Conservation (phyloP, 1,140 invertebrate species). For the Cydia splendana region DNA sequence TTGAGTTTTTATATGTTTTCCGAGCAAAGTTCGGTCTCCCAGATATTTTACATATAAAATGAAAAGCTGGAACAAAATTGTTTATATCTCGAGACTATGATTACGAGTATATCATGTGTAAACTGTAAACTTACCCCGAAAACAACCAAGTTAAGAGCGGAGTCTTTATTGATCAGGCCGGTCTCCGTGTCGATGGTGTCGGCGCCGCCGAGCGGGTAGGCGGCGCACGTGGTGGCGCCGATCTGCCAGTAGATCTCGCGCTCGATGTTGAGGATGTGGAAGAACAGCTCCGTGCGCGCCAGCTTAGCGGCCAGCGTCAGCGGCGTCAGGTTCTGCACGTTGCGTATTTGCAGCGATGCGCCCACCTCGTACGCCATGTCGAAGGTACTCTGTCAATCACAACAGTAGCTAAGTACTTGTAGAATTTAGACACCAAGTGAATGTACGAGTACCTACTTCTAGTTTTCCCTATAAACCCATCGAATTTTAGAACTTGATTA, state of each 20-base stretch:
- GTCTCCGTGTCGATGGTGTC: slow-evolving; percentile 97
- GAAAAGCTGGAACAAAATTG: too few relatives aligned
- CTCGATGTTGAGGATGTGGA: slow-evolving; percentile 96
- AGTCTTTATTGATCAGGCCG: slow-evolving; percentile 95
- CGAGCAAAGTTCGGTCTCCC: too few relatives aligned
- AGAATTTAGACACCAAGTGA: too few relatives aligned
- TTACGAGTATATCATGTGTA: too few relatives aligned
- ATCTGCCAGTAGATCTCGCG: slow-evolving; percentile 98
- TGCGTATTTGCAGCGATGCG: slow-evolving; percentile 90
- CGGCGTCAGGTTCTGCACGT: slow-evolving; percentile 94
- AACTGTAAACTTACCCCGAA: slow-evolving; percentile 88
- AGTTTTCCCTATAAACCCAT: too few relatives aligned
- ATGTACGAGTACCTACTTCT: too few relatives aligned
- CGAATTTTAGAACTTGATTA: too few relatives aligned
- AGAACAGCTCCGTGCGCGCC: slow-evolving; percentile 96
- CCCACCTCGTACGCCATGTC: slow-evolving; percentile 97
- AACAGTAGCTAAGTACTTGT: not conserved
- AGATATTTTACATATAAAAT: too few relatives aligned
- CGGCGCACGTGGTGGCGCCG: slow-evolving; percentile 96
- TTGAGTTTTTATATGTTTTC: too few relatives aligned
- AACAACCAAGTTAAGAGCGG: slow-evolving; percentile 97
- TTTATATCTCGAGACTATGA: too few relatives aligned
- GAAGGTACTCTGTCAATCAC: slow-evolving; percentile 89
- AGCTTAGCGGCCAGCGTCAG: slow-evolving; percentile 96
- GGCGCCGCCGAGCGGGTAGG: slow-evolving; percentile 96